phyloP scores from a whole-genome alignment of 1,140 invertebrate genomes.

The Aphelenchoides fujianensis region DNA sequence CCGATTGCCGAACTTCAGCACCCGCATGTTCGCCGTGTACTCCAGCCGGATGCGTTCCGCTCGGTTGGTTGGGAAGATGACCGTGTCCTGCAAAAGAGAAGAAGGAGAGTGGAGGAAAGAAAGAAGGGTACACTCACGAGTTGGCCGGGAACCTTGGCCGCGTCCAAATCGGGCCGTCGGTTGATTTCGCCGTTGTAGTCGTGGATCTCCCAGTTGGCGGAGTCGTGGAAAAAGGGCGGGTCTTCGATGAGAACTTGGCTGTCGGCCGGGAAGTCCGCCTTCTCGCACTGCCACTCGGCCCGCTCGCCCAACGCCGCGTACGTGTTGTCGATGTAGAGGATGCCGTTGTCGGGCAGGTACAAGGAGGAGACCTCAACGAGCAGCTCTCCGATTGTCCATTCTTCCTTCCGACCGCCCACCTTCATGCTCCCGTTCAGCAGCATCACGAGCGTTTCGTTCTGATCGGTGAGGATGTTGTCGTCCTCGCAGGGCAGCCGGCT shows the following conservation, averaged over 20 bases:
- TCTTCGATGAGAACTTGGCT: background rate
- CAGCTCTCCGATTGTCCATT: background rate
- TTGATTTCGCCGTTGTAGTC: background rate
- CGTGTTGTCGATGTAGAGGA: slow-evolving; percentile 29
- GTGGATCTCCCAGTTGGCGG: slow-evolving; percentile 16
- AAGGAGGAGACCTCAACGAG: slow-evolving; percentile 22
- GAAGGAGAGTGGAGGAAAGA: slow-evolving; percentile 10
- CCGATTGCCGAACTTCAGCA: background rate
- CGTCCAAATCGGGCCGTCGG: background rate
- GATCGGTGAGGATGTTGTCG: slow-evolving; percentile 14
- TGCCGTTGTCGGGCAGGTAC: slow-evolving; percentile 26
- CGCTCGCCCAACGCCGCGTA: slow-evolving; percentile 15
- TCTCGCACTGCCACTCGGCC: slow-evolving; percentile 29
- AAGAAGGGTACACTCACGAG: no score
- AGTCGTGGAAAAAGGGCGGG: slow-evolving; percentile 21
- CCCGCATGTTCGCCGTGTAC: background rate
- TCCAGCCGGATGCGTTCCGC: background rate
- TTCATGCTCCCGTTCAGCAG: slow-evolving; percentile 11
- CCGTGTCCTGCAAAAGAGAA: slow-evolving; percentile 20
- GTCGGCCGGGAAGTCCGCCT: slow-evolving; percentile 15
- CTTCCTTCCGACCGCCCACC: background rate
- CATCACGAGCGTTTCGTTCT: slow-evolving; percentile 23
- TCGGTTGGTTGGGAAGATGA: background rate
- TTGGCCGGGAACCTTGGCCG: slow-evolving; percentile 17
- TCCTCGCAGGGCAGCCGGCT: slow-evolving; percentile 26